A percentile compares a stretch with the other conserved stretches of the same genome.
These are phyloP conservation scores for Steromphala cineraria DNA, from an alignment of 2,888 invertebrate genomes.

Conservation along the genomic window DNA sequence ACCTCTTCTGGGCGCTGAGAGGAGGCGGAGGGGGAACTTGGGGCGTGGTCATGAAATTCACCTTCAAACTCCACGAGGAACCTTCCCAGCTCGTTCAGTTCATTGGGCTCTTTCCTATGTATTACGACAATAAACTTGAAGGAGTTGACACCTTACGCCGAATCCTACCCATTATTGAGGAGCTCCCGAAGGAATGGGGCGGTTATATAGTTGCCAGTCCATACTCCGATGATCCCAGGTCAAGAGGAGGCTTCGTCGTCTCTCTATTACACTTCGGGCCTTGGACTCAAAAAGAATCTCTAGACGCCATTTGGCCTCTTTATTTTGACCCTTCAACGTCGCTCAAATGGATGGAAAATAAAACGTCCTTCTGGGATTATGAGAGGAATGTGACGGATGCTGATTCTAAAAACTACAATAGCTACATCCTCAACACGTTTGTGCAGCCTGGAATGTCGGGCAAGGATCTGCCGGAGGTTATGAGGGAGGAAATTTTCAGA, in stretches of 20 bases:
- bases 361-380: constrained; percentile 20
- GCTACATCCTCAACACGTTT: constrained; percentile 22
- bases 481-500: neutral
- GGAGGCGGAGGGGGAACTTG: constrained; percentile 48
- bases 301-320: neutral
- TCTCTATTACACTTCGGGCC: constrained; percentile 31
- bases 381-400: neutral
- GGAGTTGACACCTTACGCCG: neutral
- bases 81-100: neutral
- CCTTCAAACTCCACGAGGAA: constrained; percentile 38
- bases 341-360: too few species aligned
- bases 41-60: constrained; percentile 42
- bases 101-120: neutral
- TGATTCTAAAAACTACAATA: neutral
- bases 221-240: neutral
- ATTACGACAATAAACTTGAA: neutral
- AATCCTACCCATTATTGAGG: neutral
- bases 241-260: constrained; percentile 18
- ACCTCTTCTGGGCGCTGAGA: constrained; percentile 49
- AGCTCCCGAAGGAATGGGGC: constrained; percentile 31
- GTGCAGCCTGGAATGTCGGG: neutral
- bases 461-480: neutral
- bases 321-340: neutral
- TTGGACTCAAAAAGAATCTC: neutral
- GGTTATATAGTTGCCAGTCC: constrained; percentile 23